Percentiles rank a stretch among this genome's conserved stretches.
phyloP scores from a whole-genome alignment of 2,888 invertebrate species.

The Drosophila cracens region DNA sequence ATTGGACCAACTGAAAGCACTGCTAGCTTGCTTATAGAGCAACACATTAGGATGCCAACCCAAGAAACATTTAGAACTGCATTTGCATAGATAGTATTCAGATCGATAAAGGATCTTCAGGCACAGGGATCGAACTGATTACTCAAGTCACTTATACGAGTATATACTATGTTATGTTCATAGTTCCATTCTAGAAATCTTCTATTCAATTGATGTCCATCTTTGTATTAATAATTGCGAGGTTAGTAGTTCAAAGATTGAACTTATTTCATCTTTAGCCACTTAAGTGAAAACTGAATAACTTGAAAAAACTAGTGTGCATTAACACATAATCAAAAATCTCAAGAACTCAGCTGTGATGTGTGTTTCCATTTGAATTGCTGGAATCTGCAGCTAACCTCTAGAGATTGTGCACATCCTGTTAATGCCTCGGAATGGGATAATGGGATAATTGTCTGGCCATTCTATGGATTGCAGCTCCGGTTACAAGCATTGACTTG shows the following conservation, averaged over 20 bases:
- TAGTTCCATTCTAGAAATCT: neutral
- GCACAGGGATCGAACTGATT: neutral
- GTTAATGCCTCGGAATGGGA: constrained; percentile 31
- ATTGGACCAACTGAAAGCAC: constrained; percentile 12
- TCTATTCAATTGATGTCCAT: neutral
- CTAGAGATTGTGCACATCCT: constrained; percentile 45
- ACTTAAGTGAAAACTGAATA: neutral
- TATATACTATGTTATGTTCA: neutral
- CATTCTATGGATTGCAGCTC: constrained; percentile 57
- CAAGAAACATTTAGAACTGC: neutral
- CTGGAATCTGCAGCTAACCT: constrained; percentile 2
- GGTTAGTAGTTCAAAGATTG: neutral
- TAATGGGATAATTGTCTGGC: constrained; percentile 51
- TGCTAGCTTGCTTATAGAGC: neutral
- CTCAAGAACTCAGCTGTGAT: neutral
- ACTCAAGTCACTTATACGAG: neutral
- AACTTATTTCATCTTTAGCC: neutral
- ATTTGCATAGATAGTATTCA: neutral
- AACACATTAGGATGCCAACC: neutral
- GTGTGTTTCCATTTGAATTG: constrained; percentile 3
- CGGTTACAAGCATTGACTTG: constrained; percentile 61
- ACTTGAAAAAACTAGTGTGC: neutral
- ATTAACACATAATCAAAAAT: neutral
- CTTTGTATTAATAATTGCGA: neutral
- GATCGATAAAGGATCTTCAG: neutral